phyloP scores from a whole-genome alignment of 2,113 vertebrate genomes.

The Atrichornis clamosus region DNA sequence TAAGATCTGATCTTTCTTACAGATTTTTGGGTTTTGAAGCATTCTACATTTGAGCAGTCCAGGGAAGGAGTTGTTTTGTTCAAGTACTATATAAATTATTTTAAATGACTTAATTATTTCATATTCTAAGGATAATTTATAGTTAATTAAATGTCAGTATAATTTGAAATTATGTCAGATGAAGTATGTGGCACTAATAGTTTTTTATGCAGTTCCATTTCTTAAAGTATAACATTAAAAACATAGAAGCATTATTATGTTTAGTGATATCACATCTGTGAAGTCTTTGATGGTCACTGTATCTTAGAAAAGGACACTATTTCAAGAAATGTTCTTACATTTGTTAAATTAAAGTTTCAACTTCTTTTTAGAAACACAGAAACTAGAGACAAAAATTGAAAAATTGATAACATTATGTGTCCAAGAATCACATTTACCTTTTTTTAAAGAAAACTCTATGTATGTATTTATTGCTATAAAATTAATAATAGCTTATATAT shows the following conservation, averaged over 20 bases:
- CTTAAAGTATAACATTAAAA: background rate
- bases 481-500: background rate
- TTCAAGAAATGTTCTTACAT: background rate
- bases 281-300: background rate
- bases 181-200: background rate
- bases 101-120: conserved; percentile 4
- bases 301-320: background rate
- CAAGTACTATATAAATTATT: background rate
- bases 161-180: background rate
- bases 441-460: background rate
- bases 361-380: background rate
- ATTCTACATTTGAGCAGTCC: background rate
- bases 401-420: background rate
- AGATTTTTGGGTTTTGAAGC: background rate
- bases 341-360: background rate
- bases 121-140: background rate
- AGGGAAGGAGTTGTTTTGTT: background rate
- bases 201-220: background rate
- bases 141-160: conserved; percentile 6
- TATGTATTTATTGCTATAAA: background rate
- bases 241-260: background rate
- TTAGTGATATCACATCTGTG: background rate
- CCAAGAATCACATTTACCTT: background rate
- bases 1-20: background rate
- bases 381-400: background rate